Conservation (phyloP, 2,797 vertebrate genomes). For the Sebastiscus albofasciatus region DNA sequence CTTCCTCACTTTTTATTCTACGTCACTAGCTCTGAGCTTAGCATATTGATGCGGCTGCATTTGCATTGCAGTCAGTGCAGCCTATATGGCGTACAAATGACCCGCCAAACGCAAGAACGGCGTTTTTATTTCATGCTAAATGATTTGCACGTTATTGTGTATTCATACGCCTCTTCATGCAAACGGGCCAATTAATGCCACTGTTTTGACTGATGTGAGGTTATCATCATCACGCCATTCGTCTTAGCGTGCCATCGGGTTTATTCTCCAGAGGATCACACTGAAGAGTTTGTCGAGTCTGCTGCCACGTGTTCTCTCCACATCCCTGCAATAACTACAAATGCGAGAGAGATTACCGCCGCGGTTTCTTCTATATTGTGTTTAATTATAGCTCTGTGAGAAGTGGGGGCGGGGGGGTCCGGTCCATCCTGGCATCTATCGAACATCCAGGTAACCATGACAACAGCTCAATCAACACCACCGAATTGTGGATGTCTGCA, state of each 20-base stretch:
- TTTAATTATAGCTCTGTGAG: slow-evolving; percentile 80
- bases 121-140: too few species aligned
- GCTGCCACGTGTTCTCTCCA: neutral
- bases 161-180: too few species aligned
- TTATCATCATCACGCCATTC: neutral
- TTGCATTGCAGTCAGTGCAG: too few species aligned
- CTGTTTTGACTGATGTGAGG: neutral
- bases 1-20: too few species aligned
- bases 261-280: neutral
- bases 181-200: neutral
- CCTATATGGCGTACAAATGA: too few species aligned
- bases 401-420: slow-evolving; percentile 56
- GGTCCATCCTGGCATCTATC: slow-evolving; percentile 60
- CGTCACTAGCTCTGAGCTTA: too few species aligned
- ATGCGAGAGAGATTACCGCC: slow-evolving; percentile 44
- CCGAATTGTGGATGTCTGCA: slow-evolving; percentile 55
- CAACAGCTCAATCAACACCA: slow-evolving; percentile 75
- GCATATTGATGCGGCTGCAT: too few species aligned
- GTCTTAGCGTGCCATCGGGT: neutral
- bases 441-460: slow-evolving; percentile 79
- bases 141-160: too few species aligned
- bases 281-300: neutral
- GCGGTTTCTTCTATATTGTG: slow-evolving; percentile 64
- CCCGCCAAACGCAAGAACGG: too few species aligned
- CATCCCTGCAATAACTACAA: slow-evolving; percentile 18